A percentile compares a stretch with the other conserved stretches of the same genome.
phyloP scores from a whole-genome alignment of 2,888 invertebrate species.

The Trachelus iudaicus region DNA sequence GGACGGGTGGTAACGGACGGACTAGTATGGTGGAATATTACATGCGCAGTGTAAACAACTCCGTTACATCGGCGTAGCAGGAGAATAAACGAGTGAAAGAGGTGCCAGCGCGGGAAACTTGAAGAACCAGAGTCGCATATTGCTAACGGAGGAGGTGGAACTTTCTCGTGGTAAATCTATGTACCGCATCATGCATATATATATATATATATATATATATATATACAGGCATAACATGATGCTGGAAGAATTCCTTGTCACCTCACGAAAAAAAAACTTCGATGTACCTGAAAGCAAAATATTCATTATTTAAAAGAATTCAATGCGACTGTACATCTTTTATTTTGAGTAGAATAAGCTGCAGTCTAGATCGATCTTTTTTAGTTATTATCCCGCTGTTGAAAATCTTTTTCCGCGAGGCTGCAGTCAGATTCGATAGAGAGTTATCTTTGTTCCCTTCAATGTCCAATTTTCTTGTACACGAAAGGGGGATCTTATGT shows the following conservation, averaged over 20 bases:
- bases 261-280: not conserved
- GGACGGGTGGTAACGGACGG: not conserved
- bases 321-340: not conserved
- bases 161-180: not conserved
- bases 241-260: not conserved
- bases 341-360: not conserved
- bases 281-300: not conserved
- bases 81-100: conserved; percentile 56
- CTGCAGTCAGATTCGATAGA: not conserved
- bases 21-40: conserved; percentile 51
- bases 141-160: conserved; percentile 54
- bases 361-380: not conserved
- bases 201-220: too few species aligned
- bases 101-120: conserved; percentile 62
- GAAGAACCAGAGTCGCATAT: conserved; percentile 61
- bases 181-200: not conserved
- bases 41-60: conserved; percentile 67
- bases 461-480: not conserved
- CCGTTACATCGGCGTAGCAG: conserved; percentile 64
- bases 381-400: not conserved
- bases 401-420: not conserved
- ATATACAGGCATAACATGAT: not conserved
- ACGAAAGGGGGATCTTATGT: not conserved
- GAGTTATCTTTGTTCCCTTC: not conserved
- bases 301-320: not conserved